These are phyloP conservation scores for Smittia sp. DNA, from an alignment of 2,888 invertebrate genomes.

Conservation along the genomic window DNA sequence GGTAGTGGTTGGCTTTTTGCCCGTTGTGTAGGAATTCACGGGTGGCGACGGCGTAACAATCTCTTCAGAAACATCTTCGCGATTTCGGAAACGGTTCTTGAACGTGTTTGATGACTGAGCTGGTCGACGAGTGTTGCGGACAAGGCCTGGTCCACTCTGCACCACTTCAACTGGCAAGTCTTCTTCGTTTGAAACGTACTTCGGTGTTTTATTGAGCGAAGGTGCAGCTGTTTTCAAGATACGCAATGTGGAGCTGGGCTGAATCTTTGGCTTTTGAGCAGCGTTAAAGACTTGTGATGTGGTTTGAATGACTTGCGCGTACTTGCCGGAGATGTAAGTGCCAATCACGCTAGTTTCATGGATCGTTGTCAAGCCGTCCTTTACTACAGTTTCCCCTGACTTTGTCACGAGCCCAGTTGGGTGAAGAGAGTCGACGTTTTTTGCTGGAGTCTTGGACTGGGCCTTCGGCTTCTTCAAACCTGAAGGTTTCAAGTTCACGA, in stretches of 20 bases:
- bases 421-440: conserved; percentile 60
- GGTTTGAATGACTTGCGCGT: conserved; percentile 82
- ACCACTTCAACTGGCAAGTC: conserved; percentile 52
- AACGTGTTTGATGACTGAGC: conserved; percentile 55
- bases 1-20: not conserved
- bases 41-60: conserved; percentile 33
- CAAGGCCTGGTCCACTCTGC: conserved; percentile 55
- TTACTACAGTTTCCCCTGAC: conserved; percentile 77
- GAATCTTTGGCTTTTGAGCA: conserved; percentile 60
- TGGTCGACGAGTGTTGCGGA: conserved; percentile 58
- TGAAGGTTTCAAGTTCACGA: conserved; percentile 75
- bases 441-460: conserved; percentile 49
- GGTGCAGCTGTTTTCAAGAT: conserved; percentile 77
- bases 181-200: conserved; percentile 44
- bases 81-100: conserved; percentile 60
- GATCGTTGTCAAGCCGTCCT: conserved; percentile 77
- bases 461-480: conserved; percentile 57
- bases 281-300: conserved; percentile 66
- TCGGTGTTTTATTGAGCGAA: conserved; percentile 53
- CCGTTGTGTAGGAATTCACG: not conserved
- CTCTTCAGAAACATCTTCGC: conserved; percentile 42
- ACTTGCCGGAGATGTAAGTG: conserved; percentile 82
- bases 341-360: conserved; percentile 88
- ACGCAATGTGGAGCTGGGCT: conserved; percentile 64
- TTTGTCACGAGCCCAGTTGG: conserved; percentile 80